Percentiles rank a stretch among this genome's conserved stretches.
phyloP scores from a whole-genome alignment of 1,140 invertebrate species.

The Apolygus lucorum region DNA sequence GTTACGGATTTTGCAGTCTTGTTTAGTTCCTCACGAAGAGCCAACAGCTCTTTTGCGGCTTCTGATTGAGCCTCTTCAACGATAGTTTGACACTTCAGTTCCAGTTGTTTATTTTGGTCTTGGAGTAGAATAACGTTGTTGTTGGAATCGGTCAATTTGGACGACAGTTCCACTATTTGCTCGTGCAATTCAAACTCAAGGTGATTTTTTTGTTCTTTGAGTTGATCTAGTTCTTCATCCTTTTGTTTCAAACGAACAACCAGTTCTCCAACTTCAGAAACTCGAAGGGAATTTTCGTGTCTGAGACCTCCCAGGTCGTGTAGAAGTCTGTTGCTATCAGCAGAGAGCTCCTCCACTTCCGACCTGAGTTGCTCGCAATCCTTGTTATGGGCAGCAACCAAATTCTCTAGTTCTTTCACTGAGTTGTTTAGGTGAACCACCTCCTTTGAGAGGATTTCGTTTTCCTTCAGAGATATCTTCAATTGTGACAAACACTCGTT shows the following conservation, averaged over 20 bases:
- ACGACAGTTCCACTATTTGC: neutral
- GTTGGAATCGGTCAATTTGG: neutral
- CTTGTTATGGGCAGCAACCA: neutral
- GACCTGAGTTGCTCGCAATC: neutral
- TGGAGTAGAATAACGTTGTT: neutral
- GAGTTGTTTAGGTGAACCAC: neutral
- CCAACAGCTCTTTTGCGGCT: too few species aligned
- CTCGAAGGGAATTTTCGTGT: neutral
- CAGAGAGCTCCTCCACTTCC: neutral
- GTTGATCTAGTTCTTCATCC: neutral
- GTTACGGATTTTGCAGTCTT: too few species aligned
- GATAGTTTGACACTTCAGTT: neutral
- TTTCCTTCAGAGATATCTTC: neutral
- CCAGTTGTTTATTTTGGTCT: neutral
- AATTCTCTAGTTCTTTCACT: neutral
- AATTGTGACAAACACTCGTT: conserved; percentile 11
- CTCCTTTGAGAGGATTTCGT: neutral
- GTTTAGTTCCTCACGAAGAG: too few species aligned
- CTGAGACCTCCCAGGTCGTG: neutral
- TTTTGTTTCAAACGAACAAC: neutral
- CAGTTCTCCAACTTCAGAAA: neutral
- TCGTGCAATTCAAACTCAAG: neutral
- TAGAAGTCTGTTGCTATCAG: neutral
- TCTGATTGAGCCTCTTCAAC: too few species aligned
- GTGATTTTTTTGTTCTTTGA: neutral